Evolutionary conservation across 2,888 invertebrate species (phyloP), one percentile per base, ranked within the genome.

Genomic region (Diogma glabrata): DNA sequence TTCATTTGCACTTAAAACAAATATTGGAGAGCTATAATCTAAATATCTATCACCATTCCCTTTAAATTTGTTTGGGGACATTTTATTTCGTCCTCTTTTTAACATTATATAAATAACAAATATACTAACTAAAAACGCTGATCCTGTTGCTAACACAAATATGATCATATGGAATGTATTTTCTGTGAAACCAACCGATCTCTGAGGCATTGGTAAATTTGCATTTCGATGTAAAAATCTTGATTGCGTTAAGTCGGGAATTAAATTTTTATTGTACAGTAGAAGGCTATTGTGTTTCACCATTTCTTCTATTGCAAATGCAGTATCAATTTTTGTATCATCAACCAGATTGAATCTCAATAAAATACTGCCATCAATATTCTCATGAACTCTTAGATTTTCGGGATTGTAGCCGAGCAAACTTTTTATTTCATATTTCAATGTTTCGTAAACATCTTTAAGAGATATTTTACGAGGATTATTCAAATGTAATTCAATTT

Each of bases 51-150:
- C 69, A 9, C 57, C 57, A 5, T 49, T 54, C 50, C 57, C 55
- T 8, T 57, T 36, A 19, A 53, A 52, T 17, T 57, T 56, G 49
- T 58, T 57, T 8, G 55, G 54, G 3, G 54, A 48, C 16, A 46
- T 22, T 43, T 53, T 51, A 49, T 59, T 61, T 47, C 78, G 78
- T 61, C 77, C 75, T 10, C 84, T 77, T 65, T 87, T 87, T 12
- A 87, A 69, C 75, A 86, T 81, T 3, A 87, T 75, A 12, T 87
- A 74, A 4, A 87, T 79, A 23, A 84, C 79, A 17, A 87, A 73
- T 17, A 86, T 81, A 63, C 84, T 84, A 63, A 87, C 84, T 52
- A 87, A 76, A 62, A 87, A 87, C 1, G 87, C 85, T 4, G 87
- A 86, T 7, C 82, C 82, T 1, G 85, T 84, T 20, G 84, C 85